These are phyloP conservation scores for Numida meleagris DNA, from an alignment of 2,113 vertebrate genomes.

Conservation along the genomic window DNA sequence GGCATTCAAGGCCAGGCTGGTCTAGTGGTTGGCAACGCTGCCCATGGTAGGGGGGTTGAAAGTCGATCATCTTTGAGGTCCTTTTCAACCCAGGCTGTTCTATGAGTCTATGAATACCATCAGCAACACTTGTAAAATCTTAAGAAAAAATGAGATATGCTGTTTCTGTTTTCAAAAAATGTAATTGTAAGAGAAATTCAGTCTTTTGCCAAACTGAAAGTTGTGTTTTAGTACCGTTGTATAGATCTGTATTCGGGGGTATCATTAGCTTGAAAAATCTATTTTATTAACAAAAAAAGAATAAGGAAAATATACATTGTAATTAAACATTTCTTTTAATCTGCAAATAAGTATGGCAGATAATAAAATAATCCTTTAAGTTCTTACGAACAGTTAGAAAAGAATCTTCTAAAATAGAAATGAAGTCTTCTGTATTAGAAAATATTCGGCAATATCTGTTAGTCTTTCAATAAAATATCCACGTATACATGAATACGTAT, in stretches of 20 bases:
- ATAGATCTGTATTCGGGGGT: neutral
- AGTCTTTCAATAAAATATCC: slow-evolving; percentile 3
- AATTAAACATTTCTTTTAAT: slow-evolving; percentile 40
- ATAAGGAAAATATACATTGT: slow-evolving; percentile 51
- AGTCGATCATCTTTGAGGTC: no score
- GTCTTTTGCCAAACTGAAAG: neutral
- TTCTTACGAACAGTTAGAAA: slow-evolving; percentile 39
- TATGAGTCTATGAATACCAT: no score
- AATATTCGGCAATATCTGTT: slow-evolving; percentile 42
- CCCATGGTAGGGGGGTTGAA: no score
- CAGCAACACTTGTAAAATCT: neutral
- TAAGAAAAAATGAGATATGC: no score
- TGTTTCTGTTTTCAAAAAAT: neutral
- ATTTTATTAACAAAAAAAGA: slow-evolving; percentile 72
- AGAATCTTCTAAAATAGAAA: neutral
- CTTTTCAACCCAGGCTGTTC: no score
- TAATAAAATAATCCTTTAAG: slow-evolving; percentile 28
- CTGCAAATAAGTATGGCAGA: slow-evolving; percentile 3
- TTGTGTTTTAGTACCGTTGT: neutral
- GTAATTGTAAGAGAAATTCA: neutral
- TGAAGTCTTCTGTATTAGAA: neutral
- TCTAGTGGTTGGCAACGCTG: no score
- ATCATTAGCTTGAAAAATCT: slow-evolving; percentile 51
- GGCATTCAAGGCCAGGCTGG: no score
- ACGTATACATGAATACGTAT: slow-evolving; percentile 35